Base-by-base conservation (phyloP, 2,888 invertebrate genomes). In the Diabrotica balteata region DNA sequence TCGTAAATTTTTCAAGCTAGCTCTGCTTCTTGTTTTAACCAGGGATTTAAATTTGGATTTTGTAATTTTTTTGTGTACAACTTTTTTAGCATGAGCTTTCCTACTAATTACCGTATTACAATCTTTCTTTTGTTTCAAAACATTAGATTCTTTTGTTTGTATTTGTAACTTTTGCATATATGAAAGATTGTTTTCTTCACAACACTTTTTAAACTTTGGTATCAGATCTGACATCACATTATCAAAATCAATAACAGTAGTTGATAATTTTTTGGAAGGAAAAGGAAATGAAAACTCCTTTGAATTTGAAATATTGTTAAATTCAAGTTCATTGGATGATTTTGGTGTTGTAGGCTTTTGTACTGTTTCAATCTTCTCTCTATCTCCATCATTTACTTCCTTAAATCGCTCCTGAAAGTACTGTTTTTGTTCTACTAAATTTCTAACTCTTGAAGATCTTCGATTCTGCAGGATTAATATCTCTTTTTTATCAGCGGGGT, bases 391-490 rank as follows among this genome's bases (percentile, higher is more conserved):
- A 11, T 44, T 50, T 58, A 64, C 11, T 59, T 59, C 63, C 9
- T 63, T 59, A 8, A 59, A 42, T 54, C 64, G 51, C 46, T 53
- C 57, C n/a, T 60, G 60, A 32, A 32, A 32, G 4, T 59, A 22
- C 11, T 67, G 66, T 61, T 74, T 76, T 59, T 72, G 74, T 67
- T 79, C 80, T 11, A 74, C 76, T 17, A 81, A 70, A 72, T 83
- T 81, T 70, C 79, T 78, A 8, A 84, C 83, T 49, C 84, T 74
- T 32, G 74, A 76, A 0, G 83, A 83, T 45, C 83, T 75, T 42
- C 84, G 73, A 72, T 81, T 81, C 66, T 79, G 78, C 43, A 78
- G 73, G n/a, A 77, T 73, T 43, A 75, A 73, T 7, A 76, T 75
- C 53, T 78, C 73, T 73, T 77, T 80, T 77, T 73, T 79, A 68